Evolutionary conservation across 2,113 vertebrate genomes (phyloP), one percentile per base, ranked within the genome.

Genomic region (Limanda limanda): DNA sequence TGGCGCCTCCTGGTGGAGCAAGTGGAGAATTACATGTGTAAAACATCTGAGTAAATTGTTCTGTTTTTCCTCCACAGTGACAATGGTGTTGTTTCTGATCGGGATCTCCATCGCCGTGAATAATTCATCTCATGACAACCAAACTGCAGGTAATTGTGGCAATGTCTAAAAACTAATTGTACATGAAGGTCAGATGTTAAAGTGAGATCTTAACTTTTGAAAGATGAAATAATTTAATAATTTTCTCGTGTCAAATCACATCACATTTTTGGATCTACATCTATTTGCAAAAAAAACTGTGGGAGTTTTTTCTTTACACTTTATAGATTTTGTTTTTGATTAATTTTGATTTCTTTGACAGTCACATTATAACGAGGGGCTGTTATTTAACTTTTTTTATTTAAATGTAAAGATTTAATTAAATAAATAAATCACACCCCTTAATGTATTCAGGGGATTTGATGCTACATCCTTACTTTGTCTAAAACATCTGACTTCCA

Each of bases 21-120:
- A 72, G 0, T 35, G 1, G 3, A 9, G 17, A 66, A 79, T 63
- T 81, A 61, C 88, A 87, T 3, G 0, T 51, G 6, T 4, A 24
- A 3, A 11, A 11, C 40, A 42, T 3, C 12, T 69, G 21, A 15
- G 1, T 68, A 25, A 48, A 18, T 6, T 37, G 37, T 10, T 25
- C 23, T 55, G 0, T 21, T 27, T 66, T 17, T 70, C 1, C n/a
- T 71, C 55, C 70, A 42, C 84, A 94, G 94, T 87, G 89, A 94
- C 89, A 82, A 95, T 94, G 93, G 91, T 95, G 90, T 91, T 95
- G 86, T 94, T 95, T 89, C 85, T 95, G 81, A 80, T 93, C 66
- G 91, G 91, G 68, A 81, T 92, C 84, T 89, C 92, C 47, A 85
- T 83, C 58, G 72, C 91, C 65, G 85, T 87, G 68, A 93, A 92